A percentile compares a stretch with the other conserved stretches of the same genome.
These are phyloP conservation scores for Zoroaster sp. DNA, from an alignment of 53 echinoderm and acorn worm species.

Conservation along the genomic window DNA sequence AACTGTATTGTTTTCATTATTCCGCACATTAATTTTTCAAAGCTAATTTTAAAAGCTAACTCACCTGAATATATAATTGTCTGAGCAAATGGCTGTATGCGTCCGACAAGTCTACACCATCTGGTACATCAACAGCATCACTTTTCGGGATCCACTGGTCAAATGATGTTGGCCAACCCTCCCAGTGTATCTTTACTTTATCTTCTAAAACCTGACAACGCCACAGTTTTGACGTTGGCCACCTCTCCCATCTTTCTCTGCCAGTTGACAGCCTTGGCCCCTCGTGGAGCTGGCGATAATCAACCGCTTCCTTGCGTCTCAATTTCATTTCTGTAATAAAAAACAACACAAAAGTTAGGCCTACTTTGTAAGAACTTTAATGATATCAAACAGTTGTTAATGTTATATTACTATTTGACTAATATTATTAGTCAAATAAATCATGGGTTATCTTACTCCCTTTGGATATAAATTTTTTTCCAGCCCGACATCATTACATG, in stretches of 20 bases:
- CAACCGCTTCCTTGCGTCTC: background rate
- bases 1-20: background rate
- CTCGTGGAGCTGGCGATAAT: constrained; percentile 32
- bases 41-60: background rate
- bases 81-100: background rate
- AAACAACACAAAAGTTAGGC: no score
- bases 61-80: constrained; percentile 25
- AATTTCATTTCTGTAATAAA: constrained; percentile 38
- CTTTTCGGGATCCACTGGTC: constrained; percentile 44
- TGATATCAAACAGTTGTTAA: no score
- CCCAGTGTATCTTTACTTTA: constrained; percentile 22
- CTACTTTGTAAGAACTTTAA: no score
- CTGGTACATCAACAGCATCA: constrained; percentile 1
- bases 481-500: no score
- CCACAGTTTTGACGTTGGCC: constrained; percentile 42
- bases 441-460: no score
- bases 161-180: constrained; percentile 28
- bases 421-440: no score
- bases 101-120: background rate
- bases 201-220: constrained; percentile 1
- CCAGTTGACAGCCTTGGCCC: background rate
- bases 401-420: no score
- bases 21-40: background rate
- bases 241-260: background rate
- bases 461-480: no score